These are phyloP conservation scores for Thelohanellus kitauei DNA, from an alignment of 30 jellyfish, hydroid and myxozoan species.

Conservation along the genomic window DNA sequence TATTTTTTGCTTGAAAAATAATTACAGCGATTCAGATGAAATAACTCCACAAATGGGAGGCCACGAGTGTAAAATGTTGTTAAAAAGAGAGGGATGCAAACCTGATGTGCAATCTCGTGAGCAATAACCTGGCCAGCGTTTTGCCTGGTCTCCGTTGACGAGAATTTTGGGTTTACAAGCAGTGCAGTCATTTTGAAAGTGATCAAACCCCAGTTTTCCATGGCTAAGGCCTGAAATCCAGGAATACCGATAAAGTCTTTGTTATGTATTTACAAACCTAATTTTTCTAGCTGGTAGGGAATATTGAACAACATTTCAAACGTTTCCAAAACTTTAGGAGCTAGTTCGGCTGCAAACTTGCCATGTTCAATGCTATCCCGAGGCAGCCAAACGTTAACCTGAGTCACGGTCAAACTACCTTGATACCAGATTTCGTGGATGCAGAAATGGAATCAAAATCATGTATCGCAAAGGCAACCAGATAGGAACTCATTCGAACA, in stretches of 20 bases:
- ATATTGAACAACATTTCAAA: constrained; percentile 39
- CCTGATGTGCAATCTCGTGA: constrained; percentile 80
- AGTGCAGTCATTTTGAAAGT: constrained; percentile 57
- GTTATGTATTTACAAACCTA: constrained; percentile 14
- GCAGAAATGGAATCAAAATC: too few relatives aligned
- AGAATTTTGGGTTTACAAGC: constrained; percentile 23
- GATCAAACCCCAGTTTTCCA: constrained; percentile 84
- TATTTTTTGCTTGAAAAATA: too few relatives aligned
- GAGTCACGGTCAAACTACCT: too few relatives aligned
- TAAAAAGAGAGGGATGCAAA: too few relatives aligned
- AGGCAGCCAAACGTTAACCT: constrained; percentile 74
- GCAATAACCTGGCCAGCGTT: constrained; percentile 75
- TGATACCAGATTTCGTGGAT: too few relatives aligned
- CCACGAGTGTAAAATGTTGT: too few relatives aligned
- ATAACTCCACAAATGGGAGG: too few relatives aligned
- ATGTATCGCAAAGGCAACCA: too few relatives aligned
- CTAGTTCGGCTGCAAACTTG: constrained; percentile 20
- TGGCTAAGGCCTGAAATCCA: constrained; percentile 61
- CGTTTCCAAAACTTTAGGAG: constrained; percentile 41
- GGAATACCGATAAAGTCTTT: constrained; percentile 55
- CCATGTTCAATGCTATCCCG: constrained; percentile 44
- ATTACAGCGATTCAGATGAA: too few relatives aligned
- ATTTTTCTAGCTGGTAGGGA: constrained; percentile 29
- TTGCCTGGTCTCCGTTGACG: constrained; percentile 27
- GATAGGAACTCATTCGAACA: too few relatives aligned